Evolutionary conservation across 2,888 invertebrate genomes (phyloP), one percentile per base, ranked within the genome.

Genomic region (Lepidocyrtinus sp.): DNA sequence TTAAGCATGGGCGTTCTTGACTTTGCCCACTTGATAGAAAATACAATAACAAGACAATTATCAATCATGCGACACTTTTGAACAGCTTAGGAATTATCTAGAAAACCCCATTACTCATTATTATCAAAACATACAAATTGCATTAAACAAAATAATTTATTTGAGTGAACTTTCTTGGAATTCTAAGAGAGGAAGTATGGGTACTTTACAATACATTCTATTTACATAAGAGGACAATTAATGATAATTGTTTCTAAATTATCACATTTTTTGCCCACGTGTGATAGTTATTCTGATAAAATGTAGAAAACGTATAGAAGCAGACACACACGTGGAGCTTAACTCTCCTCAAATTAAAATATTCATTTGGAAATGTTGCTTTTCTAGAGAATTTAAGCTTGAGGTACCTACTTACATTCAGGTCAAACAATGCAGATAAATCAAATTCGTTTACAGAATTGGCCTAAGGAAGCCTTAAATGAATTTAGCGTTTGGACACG

Each of bases 161-260:
- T n/a, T n/a, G n/a, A n/a, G n/a, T n/a, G n/a, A n/a, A n/a, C n/a
- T n/a, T n/a, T n/a, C n/a, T n/a, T n/a, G n/a, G n/a, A n/a, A n/a
- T n/a, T n/a, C n/a, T n/a, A 46, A 67, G 21, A n/a, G 9, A 67
- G 68, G 68, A 69, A 69, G 50, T 69, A 55, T 26, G 68, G 50
- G 36, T 5, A 15, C 55, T 12, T 55, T 12, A 55, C 55, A n/a
- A 3, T n/a, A n/a, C n/a, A n/a, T n/a, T 26, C 15, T 5, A 1
- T 19, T 36, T 36, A 65, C 65, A 46, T 22, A 17, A 67, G 22
- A 67, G 45, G 46, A 15, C 67, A 45, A 65, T 74, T 74, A 74
- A 45, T 24, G 61, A 65, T 65, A 74, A 65, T 50, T 17, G 36
- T 61, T 67, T 75, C 61, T 15, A 61, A 61, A 61, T 67, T 45